Base-by-base conservation (phyloP, 2,113 vertebrate genomes). In the Percina caprodes region DNA sequence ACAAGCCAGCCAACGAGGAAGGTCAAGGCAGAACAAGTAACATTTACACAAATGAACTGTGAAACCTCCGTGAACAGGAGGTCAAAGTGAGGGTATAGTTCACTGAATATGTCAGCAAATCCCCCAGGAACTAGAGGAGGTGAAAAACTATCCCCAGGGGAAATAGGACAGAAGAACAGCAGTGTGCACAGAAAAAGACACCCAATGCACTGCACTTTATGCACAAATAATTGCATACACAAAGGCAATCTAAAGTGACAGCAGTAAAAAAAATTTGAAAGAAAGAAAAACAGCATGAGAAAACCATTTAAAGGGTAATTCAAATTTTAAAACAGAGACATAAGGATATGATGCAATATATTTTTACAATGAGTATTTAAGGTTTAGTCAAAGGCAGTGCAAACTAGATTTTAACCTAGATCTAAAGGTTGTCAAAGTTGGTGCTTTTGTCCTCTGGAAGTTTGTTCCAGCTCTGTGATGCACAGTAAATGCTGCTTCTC, bases 141-240 rank as follows among this genome's bases (percentile, higher is more conserved):
- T 74, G 83, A 91, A 23, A 69, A 58, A 77, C 65, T 23, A 80
- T 85, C 87, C 90, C 89, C 88, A 63, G 76, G 91, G 86, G 90
- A 88, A 90, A 89, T 81, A 86, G 91, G 90, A 93, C 79, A 81
- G 73, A 91, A 92, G 85, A 85, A 82, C 76, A 80, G 83, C 79
- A 69, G 71, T 49, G 65, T 82, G 74, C 77, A 87, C 69, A 71
- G 84, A 89, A 80, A 85, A 86, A 84, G 87, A 79, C 69, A 55
- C 67, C 58, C 72, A 59, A 74, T 74, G 86, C 82, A 84, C 76
- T 82, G 70, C 91, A 94, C 93, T 94, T 92, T 95, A 23, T 16
- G 6, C 56, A 24, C 94, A 93, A 94, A 91, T 48, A 5, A 33
- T 65, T 55, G 46, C 60, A 75, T 15, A 45, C 59, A 54, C 30